These are phyloP conservation scores for Pygathrix nemaeus DNA, from an alignment of 2,113 vertebrate species.

Conservation along the genomic window DNA sequence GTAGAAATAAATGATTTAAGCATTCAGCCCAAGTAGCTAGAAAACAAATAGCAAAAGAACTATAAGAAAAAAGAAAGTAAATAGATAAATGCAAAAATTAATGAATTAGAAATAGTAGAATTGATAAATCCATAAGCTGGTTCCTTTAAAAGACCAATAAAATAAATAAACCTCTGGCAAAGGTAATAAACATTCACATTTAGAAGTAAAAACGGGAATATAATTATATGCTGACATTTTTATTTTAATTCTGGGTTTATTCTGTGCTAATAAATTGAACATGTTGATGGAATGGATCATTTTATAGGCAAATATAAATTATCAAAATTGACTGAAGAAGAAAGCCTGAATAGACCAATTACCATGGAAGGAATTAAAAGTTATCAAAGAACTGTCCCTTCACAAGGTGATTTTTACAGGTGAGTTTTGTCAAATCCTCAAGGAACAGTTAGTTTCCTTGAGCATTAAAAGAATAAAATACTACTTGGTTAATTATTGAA, in stretches of 20 bases:
- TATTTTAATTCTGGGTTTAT: slow-evolving; percentile 63
- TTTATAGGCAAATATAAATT: slow-evolving; percentile 78
- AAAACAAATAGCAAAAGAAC: neutral
- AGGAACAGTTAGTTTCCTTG: slow-evolving; percentile 54
- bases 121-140: slow-evolving; percentile 10
- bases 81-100: slow-evolving; percentile 31
- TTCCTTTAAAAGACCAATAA: slow-evolving; percentile 50
- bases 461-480: slow-evolving; percentile 46
- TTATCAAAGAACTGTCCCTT: slow-evolving; percentile 72
- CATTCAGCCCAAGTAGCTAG: slow-evolving; percentile 1
- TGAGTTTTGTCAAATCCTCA: slow-evolving; percentile 66
- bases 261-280: slow-evolving; percentile 71
- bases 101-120: slow-evolving; percentile 47
- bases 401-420: slow-evolving; percentile 70
- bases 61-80: neutral
- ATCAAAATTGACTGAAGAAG: slow-evolving; percentile 77
- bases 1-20: slow-evolving; percentile 20
- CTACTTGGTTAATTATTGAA: slow-evolving; percentile 12
- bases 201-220: slow-evolving; percentile 46
- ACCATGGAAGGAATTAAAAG: slow-evolving; percentile 72
- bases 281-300: slow-evolving; percentile 76
- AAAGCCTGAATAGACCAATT: slow-evolving; percentile 70
- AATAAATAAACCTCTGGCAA: slow-evolving; percentile 1
- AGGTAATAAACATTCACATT: neutral
- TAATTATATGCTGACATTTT: slow-evolving; percentile 37